Percentiles rank a stretch among this genome's conserved stretches.
These are phyloP conservation scores for Chrysocyon brachyurus DNA, from an alignment of 2,797 vertebrate genomes.

Conservation along the genomic window DNA sequence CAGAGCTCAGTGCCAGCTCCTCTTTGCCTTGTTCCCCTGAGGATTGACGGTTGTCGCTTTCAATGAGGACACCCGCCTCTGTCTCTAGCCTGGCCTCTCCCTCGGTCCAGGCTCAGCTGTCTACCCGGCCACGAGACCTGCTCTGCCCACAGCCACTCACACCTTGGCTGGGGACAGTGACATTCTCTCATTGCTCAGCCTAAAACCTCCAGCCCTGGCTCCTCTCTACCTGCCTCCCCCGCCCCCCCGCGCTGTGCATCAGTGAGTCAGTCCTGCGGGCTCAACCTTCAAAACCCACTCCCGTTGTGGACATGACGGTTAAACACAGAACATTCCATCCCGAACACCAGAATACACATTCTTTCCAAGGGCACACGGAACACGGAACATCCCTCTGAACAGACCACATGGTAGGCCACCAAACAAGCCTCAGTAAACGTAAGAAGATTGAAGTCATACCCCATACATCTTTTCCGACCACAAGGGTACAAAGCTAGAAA, in stretches of 20 bases:
- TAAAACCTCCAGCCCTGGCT: background rate
- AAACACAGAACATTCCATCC: background rate
- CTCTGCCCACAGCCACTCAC: background rate
- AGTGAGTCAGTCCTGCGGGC: too few species aligned
- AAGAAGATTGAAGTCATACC: background rate
- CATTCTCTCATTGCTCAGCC: background rate
- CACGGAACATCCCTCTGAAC: background rate
- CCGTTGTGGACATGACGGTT: background rate
- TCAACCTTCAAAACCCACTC: background rate
- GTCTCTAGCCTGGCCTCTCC: background rate
- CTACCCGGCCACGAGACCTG: background rate
- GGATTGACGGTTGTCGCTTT: background rate
- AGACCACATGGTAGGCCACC: background rate
- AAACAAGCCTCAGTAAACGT: background rate
- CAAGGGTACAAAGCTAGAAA: background rate
- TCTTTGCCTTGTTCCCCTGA: too few species aligned
- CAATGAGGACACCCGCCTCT: background rate
- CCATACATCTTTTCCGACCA: background rate
- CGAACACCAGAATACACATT: background rate
- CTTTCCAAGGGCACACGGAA: background rate
- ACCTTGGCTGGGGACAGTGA: background rate
- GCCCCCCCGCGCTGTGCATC: fast-evolving
- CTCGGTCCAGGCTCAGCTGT: background rate
- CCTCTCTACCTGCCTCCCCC: background rate
- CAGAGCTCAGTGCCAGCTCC: background rate